phyloP scores from a whole-genome alignment of 1,140 invertebrate species.

The Pemphigus obesinymphae region DNA sequence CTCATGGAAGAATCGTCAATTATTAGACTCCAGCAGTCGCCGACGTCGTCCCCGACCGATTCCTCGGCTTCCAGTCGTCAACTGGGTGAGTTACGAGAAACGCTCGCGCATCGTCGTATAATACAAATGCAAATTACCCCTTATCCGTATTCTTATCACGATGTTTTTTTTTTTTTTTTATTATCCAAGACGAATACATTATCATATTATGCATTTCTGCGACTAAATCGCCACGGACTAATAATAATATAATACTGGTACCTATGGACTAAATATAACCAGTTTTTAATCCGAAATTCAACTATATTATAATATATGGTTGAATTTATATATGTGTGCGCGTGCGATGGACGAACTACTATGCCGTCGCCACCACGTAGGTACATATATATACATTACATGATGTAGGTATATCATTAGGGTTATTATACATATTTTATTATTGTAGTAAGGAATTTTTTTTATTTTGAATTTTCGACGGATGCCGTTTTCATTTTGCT shows the following conservation, averaged over 20 bases:
- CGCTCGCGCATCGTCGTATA: not conserved
- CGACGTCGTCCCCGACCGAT: not conserved
- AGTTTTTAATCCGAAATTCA: not conserved
- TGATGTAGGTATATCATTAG: not conserved
- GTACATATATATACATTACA: not conserved
- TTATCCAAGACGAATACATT: too few relatives aligned
- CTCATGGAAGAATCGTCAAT: not conserved
- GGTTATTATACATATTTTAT: too few relatives aligned
- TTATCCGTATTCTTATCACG: not conserved
- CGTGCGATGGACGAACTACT: too few relatives aligned
- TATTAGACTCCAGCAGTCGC: not conserved
- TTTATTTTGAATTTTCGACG: not conserved
- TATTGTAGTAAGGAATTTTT: not conserved
- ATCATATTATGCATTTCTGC: too few relatives aligned
- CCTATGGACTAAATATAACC: not conserved
- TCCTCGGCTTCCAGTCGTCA: not conserved
- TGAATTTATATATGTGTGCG: too few relatives aligned
- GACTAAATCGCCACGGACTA: too few relatives aligned
- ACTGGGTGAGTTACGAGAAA: not conserved
- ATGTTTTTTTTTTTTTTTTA: too few relatives aligned
- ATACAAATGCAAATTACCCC: not conserved
- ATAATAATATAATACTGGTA: not conserved
- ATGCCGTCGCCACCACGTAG: not conserved
- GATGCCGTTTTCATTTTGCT: not conserved
- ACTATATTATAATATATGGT: too few relatives aligned